These are phyloP conservation scores for Callipepla californica DNA, from an alignment of 2,113 vertebrate genomes.

Conservation along the genomic window DNA sequence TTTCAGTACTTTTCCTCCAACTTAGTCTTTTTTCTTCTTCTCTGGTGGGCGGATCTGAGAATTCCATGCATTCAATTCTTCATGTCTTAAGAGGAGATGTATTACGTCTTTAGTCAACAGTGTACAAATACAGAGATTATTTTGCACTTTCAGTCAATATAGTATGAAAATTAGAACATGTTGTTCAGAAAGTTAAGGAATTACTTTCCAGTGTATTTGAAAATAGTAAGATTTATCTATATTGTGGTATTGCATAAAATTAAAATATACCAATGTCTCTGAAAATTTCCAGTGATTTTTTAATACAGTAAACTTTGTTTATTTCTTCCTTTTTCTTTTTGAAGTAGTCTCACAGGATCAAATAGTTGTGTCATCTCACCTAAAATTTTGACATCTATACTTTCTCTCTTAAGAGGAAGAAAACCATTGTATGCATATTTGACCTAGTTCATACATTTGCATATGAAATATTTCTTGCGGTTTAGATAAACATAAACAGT, in stretches of 20 bases:
- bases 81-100: not conserved
- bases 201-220: not conserved
- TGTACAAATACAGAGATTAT: not conserved
- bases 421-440: not conserved
- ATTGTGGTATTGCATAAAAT: not conserved
- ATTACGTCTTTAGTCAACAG: not conserved
- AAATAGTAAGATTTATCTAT: not conserved
- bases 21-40: not conserved
- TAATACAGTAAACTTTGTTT: not conserved
- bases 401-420: not conserved
- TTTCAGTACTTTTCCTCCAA: not conserved
- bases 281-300: not conserved
- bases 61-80: not conserved
- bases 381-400: not conserved
- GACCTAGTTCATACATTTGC: not conserved
- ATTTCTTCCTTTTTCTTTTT: not conserved
- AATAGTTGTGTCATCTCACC: not conserved
- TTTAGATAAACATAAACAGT: not conserved
- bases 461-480: not conserved
- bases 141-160: not conserved
- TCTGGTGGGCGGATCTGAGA: not conserved
- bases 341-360: not conserved
- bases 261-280: not conserved
- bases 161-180: not conserved
- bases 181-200: not conserved